Conservation (phyloP, 2,888 invertebrate genomes). For the Scrobipalpa costella region DNA sequence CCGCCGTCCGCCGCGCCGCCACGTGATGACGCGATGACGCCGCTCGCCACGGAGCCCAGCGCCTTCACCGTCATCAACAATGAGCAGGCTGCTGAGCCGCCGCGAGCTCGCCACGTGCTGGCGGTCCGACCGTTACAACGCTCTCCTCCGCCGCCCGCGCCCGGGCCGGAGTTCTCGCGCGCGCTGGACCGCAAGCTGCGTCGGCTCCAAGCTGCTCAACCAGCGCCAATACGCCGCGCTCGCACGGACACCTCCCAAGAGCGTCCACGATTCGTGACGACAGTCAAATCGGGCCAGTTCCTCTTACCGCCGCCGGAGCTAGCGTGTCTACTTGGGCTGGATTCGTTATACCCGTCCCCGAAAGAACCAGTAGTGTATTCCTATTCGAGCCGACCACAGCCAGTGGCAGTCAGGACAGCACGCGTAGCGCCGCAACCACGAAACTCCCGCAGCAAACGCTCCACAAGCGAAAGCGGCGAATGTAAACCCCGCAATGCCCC, state of each 20-base stretch:
- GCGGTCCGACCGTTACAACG: slow-evolving; percentile 63
- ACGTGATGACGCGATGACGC: slow-evolving; percentile 55
- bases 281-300: slow-evolving; percentile 90
- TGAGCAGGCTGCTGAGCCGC: slow-evolving; percentile 33
- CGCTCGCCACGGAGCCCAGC: slow-evolving; percentile 39
- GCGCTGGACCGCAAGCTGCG: slow-evolving; percentile 87
- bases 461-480: slow-evolving; percentile 39
- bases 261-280: slow-evolving; percentile 87
- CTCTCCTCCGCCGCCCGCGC: slow-evolving; percentile 37
- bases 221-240: slow-evolving; percentile 65
- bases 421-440: slow-evolving; percentile 36
- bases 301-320: slow-evolving; percentile 88
- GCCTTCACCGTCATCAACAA: slow-evolving; percentile 60
- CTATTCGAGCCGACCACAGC: slow-evolving; percentile 84
- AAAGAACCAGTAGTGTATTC: slow-evolving; percentile 80
- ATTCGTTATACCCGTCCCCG: slow-evolving; percentile 59
- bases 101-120: slow-evolving; percentile 46
- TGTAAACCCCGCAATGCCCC: slow-evolving; percentile 48
- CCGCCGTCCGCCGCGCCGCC: slow-evolving; percentile 19
- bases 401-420: slow-evolving; percentile 49
- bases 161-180: slow-evolving; percentile 83
- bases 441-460: slow-evolving; percentile 14
- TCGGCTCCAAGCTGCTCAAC: slow-evolving; percentile 78
- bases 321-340: slow-evolving; percentile 83
- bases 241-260: slow-evolving; percentile 41